Percentiles rank a stretch among this genome's conserved stretches.
These are phyloP conservation scores for Euthynnus affinis DNA, from an alignment of 2,797 vertebrate species.

Conservation along the genomic window DNA sequence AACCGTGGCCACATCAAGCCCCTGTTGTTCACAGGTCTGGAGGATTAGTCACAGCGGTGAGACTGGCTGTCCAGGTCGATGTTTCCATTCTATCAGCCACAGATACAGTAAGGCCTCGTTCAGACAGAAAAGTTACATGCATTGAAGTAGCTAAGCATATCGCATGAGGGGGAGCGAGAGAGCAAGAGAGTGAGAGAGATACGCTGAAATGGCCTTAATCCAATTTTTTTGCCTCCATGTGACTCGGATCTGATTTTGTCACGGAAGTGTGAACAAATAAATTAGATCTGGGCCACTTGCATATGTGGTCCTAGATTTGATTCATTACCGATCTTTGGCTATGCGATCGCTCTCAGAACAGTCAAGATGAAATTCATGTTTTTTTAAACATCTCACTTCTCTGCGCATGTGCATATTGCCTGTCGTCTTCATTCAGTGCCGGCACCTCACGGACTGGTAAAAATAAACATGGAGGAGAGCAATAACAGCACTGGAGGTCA, in stretches of 20 bases:
- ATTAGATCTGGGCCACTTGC: not conserved
- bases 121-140: not conserved
- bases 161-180: not conserved
- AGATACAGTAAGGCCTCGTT: conserved; percentile 14
- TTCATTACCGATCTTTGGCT: not conserved
- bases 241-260: not conserved
- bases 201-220: not conserved
- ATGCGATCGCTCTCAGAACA: not conserved
- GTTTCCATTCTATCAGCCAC: conserved; percentile 35
- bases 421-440: too few relatives aligned
- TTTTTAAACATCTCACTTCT: too few relatives aligned
- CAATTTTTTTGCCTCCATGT: not conserved
- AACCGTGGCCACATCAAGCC: conserved; percentile 32
- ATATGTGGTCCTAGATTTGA: not conserved
- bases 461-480: too few relatives aligned
- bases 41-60: conserved; percentile 62
- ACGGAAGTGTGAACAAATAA: not conserved
- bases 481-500: too few relatives aligned
- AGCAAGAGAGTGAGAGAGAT: not conserved
- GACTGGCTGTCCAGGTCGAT: conserved; percentile 22
- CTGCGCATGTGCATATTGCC: too few relatives aligned
- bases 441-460: too few relatives aligned
- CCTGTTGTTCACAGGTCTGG: conserved; percentile 49
- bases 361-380: not conserved
- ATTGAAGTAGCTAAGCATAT: not conserved